phyloP scores from a whole-genome alignment of 2,797 vertebrate species.

The Adelosebastes latens region DNA sequence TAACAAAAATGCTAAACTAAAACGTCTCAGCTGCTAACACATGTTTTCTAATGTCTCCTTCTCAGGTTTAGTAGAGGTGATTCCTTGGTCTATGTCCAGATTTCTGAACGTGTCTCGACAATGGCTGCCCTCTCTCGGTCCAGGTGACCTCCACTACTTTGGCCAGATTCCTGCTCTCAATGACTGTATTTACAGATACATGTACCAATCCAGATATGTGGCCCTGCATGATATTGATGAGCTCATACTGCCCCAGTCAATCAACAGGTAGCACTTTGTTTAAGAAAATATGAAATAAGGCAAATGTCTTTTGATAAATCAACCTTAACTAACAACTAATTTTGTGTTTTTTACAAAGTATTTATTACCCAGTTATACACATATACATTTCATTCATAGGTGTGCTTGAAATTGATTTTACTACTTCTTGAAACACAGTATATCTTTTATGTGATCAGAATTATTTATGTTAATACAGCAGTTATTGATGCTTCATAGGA shows the following conservation, averaged over 20 bases:
- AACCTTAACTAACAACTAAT: too few relatives aligned
- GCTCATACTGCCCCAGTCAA: constrained; percentile 67
- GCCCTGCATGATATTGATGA: constrained; percentile 76
- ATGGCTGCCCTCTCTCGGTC: constrained; percentile 4
- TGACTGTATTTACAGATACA: constrained; percentile 77
- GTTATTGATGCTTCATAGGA: background rate
- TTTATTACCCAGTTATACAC: background rate
- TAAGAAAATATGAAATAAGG: background rate
- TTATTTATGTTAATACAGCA: background rate
- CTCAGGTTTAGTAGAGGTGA: constrained; percentile 68
- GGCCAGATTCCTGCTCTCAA: constrained; percentile 74
- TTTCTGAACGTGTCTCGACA: constrained; percentile 40
- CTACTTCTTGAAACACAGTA: background rate
- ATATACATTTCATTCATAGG: background rate
- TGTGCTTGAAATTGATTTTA: background rate
- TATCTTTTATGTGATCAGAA: background rate
- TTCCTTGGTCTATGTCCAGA: constrained; percentile 61
- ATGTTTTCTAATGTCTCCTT: background rate
- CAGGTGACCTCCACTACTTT: constrained; percentile 74
- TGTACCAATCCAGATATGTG: constrained; percentile 75
- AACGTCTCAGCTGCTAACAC: background rate
- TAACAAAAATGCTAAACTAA: background rate
- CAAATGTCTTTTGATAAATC: background rate
- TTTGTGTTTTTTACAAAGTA: too few relatives aligned
- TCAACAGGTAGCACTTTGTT: constrained; percentile 33